phyloP scores from a whole-genome alignment of 1,140 invertebrate genomes.

The Acyrthosiphon pisum region DNA sequence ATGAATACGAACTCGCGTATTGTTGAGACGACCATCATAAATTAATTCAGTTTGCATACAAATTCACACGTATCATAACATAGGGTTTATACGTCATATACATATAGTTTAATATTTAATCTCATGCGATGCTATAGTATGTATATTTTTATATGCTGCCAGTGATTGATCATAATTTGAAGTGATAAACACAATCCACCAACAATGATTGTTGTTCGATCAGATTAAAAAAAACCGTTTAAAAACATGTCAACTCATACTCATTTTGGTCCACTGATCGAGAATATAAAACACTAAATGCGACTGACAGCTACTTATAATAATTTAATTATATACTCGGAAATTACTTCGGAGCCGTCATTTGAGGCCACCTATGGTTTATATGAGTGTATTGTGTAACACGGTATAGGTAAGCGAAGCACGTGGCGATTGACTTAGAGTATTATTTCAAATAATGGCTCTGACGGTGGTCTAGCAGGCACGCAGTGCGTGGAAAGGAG shows the following conservation, averaged over 20 bases:
- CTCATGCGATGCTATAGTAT: background rate
- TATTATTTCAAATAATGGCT: background rate
- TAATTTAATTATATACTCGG: slow-evolving; percentile 4
- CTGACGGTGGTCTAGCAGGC: background rate
- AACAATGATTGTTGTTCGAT: background rate
- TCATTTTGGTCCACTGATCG: background rate
- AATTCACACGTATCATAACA: background rate
- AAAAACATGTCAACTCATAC: background rate
- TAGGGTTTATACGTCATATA: background rate
- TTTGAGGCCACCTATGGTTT: background rate
- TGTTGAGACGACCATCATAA: background rate
- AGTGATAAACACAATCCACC: background rate
- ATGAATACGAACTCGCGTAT: background rate
- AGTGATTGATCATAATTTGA: background rate
- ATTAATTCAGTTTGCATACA: background rate
- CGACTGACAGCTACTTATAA: background rate
- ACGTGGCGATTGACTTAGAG: background rate
- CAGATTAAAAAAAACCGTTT: background rate
- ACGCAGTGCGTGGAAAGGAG: background rate
- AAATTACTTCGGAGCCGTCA: background rate
- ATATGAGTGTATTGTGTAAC: background rate
- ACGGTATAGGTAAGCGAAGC: background rate
- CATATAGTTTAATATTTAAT: background rate
- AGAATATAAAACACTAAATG: background rate
- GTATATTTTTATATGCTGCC: background rate